Evolutionary conservation across 2,888 invertebrate genomes (phyloP).

Genomic region (Steinernema hermaphroditum): DNA sequence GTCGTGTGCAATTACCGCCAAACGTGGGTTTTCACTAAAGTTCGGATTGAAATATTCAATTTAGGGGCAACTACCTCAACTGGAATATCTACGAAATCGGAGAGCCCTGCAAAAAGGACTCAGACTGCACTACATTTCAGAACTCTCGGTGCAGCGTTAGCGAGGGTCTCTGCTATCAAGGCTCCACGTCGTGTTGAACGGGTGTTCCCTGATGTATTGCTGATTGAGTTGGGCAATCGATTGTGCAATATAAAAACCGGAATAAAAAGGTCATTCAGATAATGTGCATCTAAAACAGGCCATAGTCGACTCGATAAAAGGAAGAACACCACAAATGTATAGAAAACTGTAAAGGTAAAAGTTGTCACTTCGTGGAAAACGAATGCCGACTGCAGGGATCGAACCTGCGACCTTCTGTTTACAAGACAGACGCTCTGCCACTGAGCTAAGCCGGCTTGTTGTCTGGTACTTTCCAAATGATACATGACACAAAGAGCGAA

Average conservation of each 20-base stretch:
- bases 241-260: no score
- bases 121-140: slow-evolving; percentile 37
- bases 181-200: slow-evolving; percentile 1
- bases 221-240: no score
- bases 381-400: slow-evolving; percentile 34
- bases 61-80: slow-evolving; percentile 43
- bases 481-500: no score
- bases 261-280: no score
- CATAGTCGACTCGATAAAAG: no score
- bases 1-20: slow-evolving; percentile 44
- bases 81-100: slow-evolving; percentile 43
- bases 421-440: slow-evolving; percentile 41
- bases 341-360: no score
- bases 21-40: slow-evolving; percentile 33
- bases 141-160: slow-evolving; percentile 38
- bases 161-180: slow-evolving; percentile 36
- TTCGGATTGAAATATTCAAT: neutral
- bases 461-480: no score
- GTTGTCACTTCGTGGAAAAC: no score
- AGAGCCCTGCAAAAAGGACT: slow-evolving; percentile 37
- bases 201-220: no score
- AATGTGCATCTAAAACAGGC: no score
- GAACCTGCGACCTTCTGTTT: slow-evolving; percentile 38
- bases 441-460: slow-evolving; percentile 36
- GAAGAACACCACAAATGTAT: no score